phyloP scores from a whole-genome alignment of 92 coral and sea anemone genomes.

The Chrysogorgia sp. region DNA sequence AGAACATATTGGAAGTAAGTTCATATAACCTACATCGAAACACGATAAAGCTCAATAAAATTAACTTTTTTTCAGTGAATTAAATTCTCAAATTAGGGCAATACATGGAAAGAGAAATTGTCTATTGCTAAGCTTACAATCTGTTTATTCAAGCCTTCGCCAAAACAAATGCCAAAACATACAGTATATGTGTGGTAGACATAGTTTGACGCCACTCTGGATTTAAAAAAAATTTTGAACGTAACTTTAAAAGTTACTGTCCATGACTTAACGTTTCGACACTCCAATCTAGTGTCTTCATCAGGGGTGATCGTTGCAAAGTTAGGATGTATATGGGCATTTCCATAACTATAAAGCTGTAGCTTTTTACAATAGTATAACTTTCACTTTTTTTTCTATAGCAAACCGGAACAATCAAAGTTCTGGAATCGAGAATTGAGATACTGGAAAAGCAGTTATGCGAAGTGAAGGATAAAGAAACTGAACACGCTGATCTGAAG shows the following conservation, averaged over 20 bases:
- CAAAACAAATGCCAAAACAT: too few relatives aligned
- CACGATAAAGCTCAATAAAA: neutral
- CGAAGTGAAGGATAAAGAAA: constrained; percentile 65
- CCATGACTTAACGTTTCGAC: too few relatives aligned
- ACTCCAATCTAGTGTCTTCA: too few relatives aligned
- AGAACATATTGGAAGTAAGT: constrained; percentile 24
- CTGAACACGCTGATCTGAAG: constrained; percentile 59
- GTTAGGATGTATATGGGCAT: neutral
- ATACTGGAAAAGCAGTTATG: constrained; percentile 64
- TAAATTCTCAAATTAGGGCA: too few relatives aligned
- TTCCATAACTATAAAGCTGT: neutral
- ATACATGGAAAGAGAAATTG: too few relatives aligned
- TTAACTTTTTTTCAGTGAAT: neutral
- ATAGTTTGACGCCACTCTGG: too few relatives aligned
- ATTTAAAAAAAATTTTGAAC: too few relatives aligned
- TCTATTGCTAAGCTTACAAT: too few relatives aligned
- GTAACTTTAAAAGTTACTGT: too few relatives aligned
- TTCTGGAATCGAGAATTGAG: constrained; percentile 60
- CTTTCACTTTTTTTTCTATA: constrained; percentile 23
- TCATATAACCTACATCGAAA: neutral
- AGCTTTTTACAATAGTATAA: neutral
- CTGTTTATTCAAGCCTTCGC: too few relatives aligned
- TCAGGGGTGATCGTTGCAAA: too few relatives aligned
- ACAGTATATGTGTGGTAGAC: too few relatives aligned
- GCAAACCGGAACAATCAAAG: constrained; percentile 68